phyloP scores from a whole-genome alignment of 2,888 invertebrate genomes.

The Chaetoderma sp. region DNA sequence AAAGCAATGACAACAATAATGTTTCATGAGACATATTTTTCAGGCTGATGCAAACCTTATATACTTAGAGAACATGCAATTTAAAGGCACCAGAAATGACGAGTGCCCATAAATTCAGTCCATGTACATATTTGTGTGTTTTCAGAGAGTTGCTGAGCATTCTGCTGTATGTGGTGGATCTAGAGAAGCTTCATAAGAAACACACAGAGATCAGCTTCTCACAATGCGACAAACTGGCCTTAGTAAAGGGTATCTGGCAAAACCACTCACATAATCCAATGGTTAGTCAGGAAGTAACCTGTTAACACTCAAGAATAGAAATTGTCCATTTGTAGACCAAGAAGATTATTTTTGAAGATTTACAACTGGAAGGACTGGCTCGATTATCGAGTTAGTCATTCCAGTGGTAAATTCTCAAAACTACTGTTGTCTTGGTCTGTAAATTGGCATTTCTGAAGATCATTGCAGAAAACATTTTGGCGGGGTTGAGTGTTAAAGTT shows the following conservation, averaged over 20 bases:
- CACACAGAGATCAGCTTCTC: slow-evolving; percentile 50
- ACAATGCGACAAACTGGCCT: slow-evolving; percentile 55
- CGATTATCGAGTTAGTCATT: too few relatives aligned
- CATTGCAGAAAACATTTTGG: too few relatives aligned
- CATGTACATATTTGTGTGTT: background rate
- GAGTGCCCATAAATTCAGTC: background rate
- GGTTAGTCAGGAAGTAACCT: slow-evolving; percentile 37
- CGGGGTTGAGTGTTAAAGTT: background rate
- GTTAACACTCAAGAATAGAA: background rate
- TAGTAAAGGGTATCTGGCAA: slow-evolving; percentile 58
- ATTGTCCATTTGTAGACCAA: too few relatives aligned
- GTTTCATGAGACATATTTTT: too few relatives aligned
- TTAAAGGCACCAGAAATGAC: background rate
- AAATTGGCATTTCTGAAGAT: too few relatives aligned
- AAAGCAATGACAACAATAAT: too few relatives aligned
- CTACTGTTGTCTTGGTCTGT: too few relatives aligned
- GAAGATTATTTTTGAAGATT: too few relatives aligned
- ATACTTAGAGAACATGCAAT: too few relatives aligned
- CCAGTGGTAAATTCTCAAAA: too few relatives aligned
- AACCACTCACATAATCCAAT: slow-evolving; percentile 58
- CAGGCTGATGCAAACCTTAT: too few relatives aligned
- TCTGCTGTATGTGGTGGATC: slow-evolving; percentile 52
- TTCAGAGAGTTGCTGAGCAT: slow-evolving; percentile 44
- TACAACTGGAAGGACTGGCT: too few relatives aligned
- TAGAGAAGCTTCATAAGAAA: slow-evolving; percentile 56